A percentile compares a stretch with the other conserved stretches of the same genome.
Evolutionary conservation across 2,113 vertebrate species (phyloP).

Genomic region (Mobula birostris): DNA sequence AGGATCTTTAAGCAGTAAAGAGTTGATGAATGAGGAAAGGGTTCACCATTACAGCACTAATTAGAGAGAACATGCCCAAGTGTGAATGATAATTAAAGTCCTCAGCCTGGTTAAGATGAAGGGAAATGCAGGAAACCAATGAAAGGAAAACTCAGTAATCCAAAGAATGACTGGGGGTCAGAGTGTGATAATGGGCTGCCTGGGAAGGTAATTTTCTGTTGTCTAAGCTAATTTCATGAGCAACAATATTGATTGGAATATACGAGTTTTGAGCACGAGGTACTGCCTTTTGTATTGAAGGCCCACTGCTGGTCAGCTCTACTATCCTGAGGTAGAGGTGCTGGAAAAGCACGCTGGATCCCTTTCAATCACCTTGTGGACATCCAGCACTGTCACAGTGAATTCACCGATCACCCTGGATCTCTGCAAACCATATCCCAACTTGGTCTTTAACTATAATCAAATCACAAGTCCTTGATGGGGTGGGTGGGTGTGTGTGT

Average conservation of each 20-base stretch:
- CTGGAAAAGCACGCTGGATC: neutral
- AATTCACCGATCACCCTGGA: neutral
- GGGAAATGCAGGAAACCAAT: neutral
- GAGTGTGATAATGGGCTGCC: neutral
- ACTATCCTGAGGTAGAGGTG: neutral
- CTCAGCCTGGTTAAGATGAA: neutral
- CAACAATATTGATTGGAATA: conserved; percentile 1
- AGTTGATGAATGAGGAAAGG: neutral
- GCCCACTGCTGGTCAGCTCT: neutral
- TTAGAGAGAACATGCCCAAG: neutral
- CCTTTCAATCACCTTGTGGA: neutral
- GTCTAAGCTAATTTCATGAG: neutral
- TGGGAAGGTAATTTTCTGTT: conserved; percentile 3
- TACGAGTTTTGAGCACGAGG: neutral
- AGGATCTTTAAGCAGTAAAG: neutral
- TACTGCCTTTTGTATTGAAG: neutral
- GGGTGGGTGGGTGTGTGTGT: too few relatives aligned
- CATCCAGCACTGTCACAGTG: neutral
- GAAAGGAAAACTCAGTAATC: neutral
- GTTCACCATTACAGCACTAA: neutral
- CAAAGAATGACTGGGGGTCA: neutral
- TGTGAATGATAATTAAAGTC: neutral
- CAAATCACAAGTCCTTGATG: neutral
- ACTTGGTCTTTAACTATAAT: neutral
- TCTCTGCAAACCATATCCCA: neutral